These are phyloP conservation scores for Hirtodrosophila alboralis DNA, from an alignment of 2,888 invertebrate species.

Conservation along the genomic window DNA sequence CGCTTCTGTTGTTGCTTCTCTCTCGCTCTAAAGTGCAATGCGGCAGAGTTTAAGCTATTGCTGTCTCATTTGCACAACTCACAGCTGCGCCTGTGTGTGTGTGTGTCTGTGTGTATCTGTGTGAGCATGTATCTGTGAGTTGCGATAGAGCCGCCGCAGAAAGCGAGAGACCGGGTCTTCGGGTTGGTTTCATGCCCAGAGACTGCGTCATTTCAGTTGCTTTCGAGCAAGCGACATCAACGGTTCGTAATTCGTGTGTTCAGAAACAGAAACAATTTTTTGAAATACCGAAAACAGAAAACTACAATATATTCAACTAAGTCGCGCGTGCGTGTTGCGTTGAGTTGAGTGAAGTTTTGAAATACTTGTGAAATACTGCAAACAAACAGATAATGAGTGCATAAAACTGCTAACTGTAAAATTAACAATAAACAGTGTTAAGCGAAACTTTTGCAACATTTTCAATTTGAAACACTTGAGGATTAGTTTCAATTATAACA, in stretches of 20 bases:
- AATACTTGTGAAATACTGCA: conserved; percentile 21
- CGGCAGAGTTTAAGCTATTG: conserved; percentile 3
- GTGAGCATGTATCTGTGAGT: conserved; percentile 7
- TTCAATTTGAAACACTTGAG: conserved; percentile 59
- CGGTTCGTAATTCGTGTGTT: conserved; percentile 60
- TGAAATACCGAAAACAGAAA: conserved; percentile 3
- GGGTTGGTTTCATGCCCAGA: conserved; percentile 44
- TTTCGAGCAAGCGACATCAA: conserved; percentile 67
- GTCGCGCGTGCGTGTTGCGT: conserved; percentile 66
- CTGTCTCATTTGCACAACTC: conserved; percentile 44
- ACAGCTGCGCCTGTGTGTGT: conserved; percentile 27
- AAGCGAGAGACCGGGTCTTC: conserved; percentile 31
- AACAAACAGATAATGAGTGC: conserved; percentile 34
- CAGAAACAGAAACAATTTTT: not conserved
- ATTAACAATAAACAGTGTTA: conserved; percentile 33
- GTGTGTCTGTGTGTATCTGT: conserved; percentile 8
- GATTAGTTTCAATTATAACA: conserved; percentile 59
- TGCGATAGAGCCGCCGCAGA: conserved; percentile 7
- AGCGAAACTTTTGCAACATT: conserved; percentile 4
- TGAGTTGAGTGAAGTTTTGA: conserved; percentile 57
- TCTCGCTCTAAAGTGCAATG: conserved; percentile 59
- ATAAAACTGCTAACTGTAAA: conserved; percentile 31
- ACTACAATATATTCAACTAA: conserved; percentile 26
- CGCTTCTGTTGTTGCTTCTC: conserved; percentile 32
- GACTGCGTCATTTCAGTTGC: conserved; percentile 74